Base-by-base conservation (phyloP, 2,797 vertebrate species). In the Scarus forsteni region DNA sequence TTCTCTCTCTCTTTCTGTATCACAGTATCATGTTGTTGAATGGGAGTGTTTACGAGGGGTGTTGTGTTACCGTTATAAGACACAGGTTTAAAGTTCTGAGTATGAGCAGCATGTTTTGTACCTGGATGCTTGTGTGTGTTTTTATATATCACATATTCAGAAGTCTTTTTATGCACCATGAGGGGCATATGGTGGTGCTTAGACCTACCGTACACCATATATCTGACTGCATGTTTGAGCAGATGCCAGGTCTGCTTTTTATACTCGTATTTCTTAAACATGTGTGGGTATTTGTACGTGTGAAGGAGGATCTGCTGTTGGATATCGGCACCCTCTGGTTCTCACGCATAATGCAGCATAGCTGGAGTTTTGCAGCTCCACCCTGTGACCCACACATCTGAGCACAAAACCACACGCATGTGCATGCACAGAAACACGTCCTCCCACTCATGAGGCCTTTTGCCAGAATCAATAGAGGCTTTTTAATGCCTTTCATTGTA, bases 381-480 rank as follows among this genome's bases (percentile, higher is more conserved):
- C 78, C 83, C 78, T 73, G 58, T 74, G 83, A 89, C 85, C 84
- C 73, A 60, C 79, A 77, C 69, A 42, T 34, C 18, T 8, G 34
- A 6, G 13, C 35, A 61, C 62, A 69, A 77, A 56, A 36, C 38
- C 73, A 58, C 66, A 66, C 71, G 68, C 73, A 80, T 19, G 35
- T 65, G 50, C 36, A 0, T 12, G 27, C 62, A 52, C 54, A 70
- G 36, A 73, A 71, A 74, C 70, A 75, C 73, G 81, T 81, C 87
- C 84, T 80, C 85, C 90, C 86, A 91, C 88, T 88, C 75, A 9
- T 83, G 75, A 87, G 91, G 86, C 86, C 72, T 78, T 83, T 87
- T 91, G 93, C 94, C 84, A 81, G 76, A 89, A 93, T 93, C 93
- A 91, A 92, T 95, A 92, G 62, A 87, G 79, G 88, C 88, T 90